These are phyloP conservation scores for Agrochola macilenta DNA, from an alignment of 2,888 invertebrate genomes.

Conservation along the genomic window DNA sequence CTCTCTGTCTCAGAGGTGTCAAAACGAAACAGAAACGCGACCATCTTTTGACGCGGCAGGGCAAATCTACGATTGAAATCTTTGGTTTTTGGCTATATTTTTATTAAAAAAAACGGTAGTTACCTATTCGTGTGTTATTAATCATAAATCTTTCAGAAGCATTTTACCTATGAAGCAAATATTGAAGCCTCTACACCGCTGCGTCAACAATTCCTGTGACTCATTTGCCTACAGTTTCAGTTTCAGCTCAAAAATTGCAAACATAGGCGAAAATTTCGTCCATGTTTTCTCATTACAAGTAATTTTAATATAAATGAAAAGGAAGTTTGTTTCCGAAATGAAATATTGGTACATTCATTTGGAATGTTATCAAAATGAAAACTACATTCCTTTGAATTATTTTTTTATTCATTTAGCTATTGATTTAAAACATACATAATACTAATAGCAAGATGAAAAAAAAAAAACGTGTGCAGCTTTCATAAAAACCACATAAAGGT, in stretches of 20 bases:
- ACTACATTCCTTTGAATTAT: neutral
- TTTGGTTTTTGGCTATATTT: too few species aligned
- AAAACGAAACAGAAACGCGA: too few species aligned
- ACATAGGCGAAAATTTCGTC: conserved; percentile 30
- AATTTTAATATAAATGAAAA: conserved; percentile 12
- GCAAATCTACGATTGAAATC: too few species aligned
- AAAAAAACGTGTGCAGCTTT: neutral
- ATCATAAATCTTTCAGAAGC: conserved; percentile 32
- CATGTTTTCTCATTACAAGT: neutral
- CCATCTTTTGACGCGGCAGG: too few species aligned
- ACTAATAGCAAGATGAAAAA: too few species aligned
- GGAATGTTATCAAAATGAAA: neutral
- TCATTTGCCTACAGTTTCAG: conserved; percentile 43
- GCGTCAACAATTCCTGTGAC: conserved; percentile 45
- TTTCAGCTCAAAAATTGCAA: conserved; percentile 33
- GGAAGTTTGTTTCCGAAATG: neutral
- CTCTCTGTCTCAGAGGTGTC: too few species aligned
- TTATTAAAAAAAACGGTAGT: neutral
- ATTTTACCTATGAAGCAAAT: conserved; percentile 44
- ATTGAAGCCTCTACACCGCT: conserved; percentile 42
- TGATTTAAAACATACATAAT: neutral
- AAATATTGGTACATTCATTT: conserved; percentile 21
- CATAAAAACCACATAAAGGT: neutral
- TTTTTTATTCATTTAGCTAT: neutral
- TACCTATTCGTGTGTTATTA: conserved; percentile 18